phyloP scores from a whole-genome alignment of 2,797 vertebrate genomes.

The Sebastes cheni region DNA sequence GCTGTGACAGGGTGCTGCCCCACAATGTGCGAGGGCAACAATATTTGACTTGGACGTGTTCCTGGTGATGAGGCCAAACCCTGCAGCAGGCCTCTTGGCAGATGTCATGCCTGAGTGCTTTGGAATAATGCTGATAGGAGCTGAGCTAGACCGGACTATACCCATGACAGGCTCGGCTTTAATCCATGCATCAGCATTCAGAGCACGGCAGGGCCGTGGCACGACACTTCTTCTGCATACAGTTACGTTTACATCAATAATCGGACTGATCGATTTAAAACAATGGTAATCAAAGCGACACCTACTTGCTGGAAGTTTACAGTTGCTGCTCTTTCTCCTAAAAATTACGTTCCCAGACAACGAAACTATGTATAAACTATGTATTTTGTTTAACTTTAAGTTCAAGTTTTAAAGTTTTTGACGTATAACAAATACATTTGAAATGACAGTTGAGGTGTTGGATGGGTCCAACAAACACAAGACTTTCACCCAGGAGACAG shows the following conservation, averaged over 20 bases:
- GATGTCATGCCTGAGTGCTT: constrained; percentile 72
- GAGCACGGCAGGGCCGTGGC: constrained; percentile 1
- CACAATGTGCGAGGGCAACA: constrained; percentile 68
- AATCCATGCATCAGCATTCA: constrained; percentile 47
- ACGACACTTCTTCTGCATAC: constrained; percentile 8
- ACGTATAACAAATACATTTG: too few species aligned
- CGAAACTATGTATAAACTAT: not conserved
- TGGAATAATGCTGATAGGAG: constrained; percentile 75
- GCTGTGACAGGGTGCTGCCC: constrained; percentile 63
- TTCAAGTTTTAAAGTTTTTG: too few species aligned
- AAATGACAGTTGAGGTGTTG: too few species aligned
- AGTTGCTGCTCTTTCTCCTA: not conserved
- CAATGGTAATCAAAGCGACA: not conserved
- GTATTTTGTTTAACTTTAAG: too few species aligned
- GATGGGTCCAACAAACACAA: too few species aligned
- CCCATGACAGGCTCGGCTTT: constrained; percentile 42
- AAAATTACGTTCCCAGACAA: not conserved
- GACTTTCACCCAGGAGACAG: not conserved
- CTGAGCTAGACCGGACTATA: constrained; percentile 49
- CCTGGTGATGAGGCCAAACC: constrained; percentile 72
- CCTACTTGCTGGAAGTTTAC: not conserved
- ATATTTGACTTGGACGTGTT: constrained; percentile 79
- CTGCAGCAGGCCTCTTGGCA: constrained; percentile 77
- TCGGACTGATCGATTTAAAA: not conserved
- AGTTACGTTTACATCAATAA: not conserved